Percentiles rank a stretch among this genome's conserved stretches.
These are phyloP conservation scores for Diplogasteroides magnus DNA, from an alignment of 1,140 invertebrate species.

Conservation along the genomic window DNA sequence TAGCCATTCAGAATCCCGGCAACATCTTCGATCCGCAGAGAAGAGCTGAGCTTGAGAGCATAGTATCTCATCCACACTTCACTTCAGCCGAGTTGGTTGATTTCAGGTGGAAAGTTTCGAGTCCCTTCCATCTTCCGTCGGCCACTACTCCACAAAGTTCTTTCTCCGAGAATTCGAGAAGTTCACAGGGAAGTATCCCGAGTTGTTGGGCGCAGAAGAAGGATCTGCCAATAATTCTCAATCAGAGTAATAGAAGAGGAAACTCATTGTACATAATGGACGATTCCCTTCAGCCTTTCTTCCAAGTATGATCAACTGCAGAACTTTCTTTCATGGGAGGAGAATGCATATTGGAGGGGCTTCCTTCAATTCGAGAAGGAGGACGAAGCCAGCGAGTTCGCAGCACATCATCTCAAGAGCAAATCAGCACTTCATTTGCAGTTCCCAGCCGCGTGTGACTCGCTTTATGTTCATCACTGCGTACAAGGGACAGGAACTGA, in stretches of 20 bases:
- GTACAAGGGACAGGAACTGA: constrained; percentile 42
- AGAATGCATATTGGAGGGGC: constrained; percentile 55
- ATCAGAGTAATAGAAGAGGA: too few species aligned
- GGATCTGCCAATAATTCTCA: too few species aligned
- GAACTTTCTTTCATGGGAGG: constrained; percentile 50
- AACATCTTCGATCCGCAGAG: constrained; percentile 40
- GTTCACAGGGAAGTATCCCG: constrained; percentile 34
- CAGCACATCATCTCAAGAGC: constrained; percentile 11
- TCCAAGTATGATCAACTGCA: constrained; percentile 38
- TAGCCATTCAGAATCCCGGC: constrained; percentile 52
- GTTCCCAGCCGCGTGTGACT: constrained; percentile 17
- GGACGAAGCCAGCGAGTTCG: too few species aligned
- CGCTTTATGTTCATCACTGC: constrained; percentile 53
- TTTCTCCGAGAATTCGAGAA: constrained; percentile 51
- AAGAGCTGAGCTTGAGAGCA: constrained; percentile 27
- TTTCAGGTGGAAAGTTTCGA: constrained; percentile 32
- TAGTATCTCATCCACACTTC: background rate
- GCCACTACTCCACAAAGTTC: constrained; percentile 53
- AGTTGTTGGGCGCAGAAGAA: too few species aligned
- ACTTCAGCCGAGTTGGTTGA: constrained; percentile 32
- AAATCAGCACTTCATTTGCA: constrained; percentile 1
- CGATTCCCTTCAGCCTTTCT: too few species aligned
- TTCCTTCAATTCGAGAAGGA: constrained; percentile 39
- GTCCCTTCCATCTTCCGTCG: constrained; percentile 42
- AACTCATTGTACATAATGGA: too few species aligned